phyloP scores from a whole-genome alignment of 2,888 invertebrate genomes.

The Caenorhabditis panamensis region DNA sequence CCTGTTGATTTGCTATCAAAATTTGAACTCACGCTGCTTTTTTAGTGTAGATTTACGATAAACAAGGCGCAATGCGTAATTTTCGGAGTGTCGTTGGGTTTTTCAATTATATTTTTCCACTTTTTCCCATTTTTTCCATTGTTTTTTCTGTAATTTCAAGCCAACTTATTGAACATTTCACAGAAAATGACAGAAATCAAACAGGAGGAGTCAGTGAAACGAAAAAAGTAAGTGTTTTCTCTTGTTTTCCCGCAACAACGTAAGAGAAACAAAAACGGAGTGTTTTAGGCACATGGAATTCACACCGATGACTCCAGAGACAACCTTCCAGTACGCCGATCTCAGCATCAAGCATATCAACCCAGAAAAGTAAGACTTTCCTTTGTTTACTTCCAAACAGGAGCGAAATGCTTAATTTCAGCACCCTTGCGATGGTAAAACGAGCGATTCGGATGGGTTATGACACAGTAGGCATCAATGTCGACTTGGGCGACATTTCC shows the following conservation, averaged over 20 bases:
- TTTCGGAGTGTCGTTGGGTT: slow-evolving; percentile 34
- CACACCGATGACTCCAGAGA: slow-evolving; percentile 56
- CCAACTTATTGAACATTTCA: not conserved
- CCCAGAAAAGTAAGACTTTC: slow-evolving; percentile 49
- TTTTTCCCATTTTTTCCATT: not conserved
- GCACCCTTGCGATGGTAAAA: slow-evolving; percentile 70
- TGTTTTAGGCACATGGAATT: slow-evolving; percentile 55
- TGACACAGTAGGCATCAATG: slow-evolving; percentile 79
- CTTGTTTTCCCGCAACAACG: no score
- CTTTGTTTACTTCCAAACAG: not conserved
- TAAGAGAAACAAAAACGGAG: no score
- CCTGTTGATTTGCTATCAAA: not conserved
- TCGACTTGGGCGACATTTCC: slow-evolving; percentile 77
- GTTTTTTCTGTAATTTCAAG: not conserved
- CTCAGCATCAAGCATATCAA: slow-evolving; percentile 75
- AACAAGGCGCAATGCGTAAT: slow-evolving; percentile 41
- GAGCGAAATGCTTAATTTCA: slow-evolving; percentile 12
- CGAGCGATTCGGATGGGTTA: slow-evolving; percentile 80
- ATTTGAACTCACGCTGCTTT: slow-evolving; percentile 3
- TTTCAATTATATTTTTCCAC: not conserved
- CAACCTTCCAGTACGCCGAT: slow-evolving; percentile 76
- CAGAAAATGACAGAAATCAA: slow-evolving; percentile 21
- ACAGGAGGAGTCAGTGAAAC: not conserved
- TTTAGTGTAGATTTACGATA: not conserved
- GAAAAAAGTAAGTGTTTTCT: slow-evolving; percentile 44